Evolutionary conservation across 1,140 invertebrate species (phyloP), one percentile per base, ranked within the genome.

Genomic region (Myzus persicae): DNA sequence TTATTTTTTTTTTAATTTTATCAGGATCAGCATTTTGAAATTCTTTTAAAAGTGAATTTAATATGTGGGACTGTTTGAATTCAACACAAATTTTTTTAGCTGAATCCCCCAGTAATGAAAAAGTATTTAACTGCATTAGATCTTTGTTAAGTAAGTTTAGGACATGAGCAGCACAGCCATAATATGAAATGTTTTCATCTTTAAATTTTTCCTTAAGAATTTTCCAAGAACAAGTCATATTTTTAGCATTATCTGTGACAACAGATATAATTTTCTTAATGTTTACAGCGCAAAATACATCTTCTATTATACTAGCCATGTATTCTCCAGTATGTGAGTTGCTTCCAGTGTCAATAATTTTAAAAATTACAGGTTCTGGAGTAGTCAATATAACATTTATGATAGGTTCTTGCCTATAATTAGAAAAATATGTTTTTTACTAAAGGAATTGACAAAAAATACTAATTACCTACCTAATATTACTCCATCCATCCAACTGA

Each of bases 201-300:
- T 76, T 76, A 67, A 14, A 76, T 31, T n/a, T 76, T 76, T 76
- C 59, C 59, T 76, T 76, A 76, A 76, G n/a, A 31, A 76, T 76
- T 76, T 76, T 76, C 59, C 26, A 76, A 76, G 59, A 76, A 76
- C 59, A 76, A n/a, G 31, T 76, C n/a, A 76, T 76, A n/a, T n/a
- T 76, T n/a, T n/a, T 76, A n/a, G 26, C 59, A n/a, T 76, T n/a
- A 76, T 76, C 59, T 76, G 59, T 76, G n/a, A 76, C 59, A 76
- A 76, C 59, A 76, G 59, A 31, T 76, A 76, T 76, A 76, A 76
- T 76, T 76, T 31, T 76, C n/a, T 76, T 76, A 76, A 76, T 76
- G 59, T 31, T n/a, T 11, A 76, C 59, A 9, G 31, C 2, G 59
- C 24, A 14, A 76, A 76, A 76, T n/a, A 76, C 59, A n/a, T 76